Conservation (phyloP, 2,797 vertebrate species). For the Myioborus miniatus region DNA sequence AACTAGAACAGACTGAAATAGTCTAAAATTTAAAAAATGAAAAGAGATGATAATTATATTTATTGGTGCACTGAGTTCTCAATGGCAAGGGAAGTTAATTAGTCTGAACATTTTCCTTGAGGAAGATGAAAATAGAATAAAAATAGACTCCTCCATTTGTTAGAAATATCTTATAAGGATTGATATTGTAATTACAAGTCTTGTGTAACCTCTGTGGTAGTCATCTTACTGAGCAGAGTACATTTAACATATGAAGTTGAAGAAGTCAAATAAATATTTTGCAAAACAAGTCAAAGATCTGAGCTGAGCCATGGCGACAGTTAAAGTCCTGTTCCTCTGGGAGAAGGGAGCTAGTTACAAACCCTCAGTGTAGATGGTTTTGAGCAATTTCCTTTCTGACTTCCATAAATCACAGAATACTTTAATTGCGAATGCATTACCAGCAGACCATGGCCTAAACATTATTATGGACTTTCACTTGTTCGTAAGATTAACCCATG, state of each 20-base stretch:
- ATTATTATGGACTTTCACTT: constrained; percentile 28
- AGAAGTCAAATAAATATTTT: constrained; percentile 33
- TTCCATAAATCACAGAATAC: constrained; percentile 46
- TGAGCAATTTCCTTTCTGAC: constrained; percentile 36
- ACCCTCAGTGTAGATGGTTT: background rate
- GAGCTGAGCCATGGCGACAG: background rate
- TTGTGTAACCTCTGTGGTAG: background rate
- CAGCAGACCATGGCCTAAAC: constrained; percentile 22
- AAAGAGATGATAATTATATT: background rate
- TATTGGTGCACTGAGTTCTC: background rate
- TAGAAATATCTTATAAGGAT: background rate
- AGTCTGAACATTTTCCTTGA: constrained; percentile 7
- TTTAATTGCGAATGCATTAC: constrained; percentile 46
- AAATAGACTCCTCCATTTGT: constrained; percentile 6
- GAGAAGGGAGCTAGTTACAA: background rate
- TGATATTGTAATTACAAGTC: background rate
- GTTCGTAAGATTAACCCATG: background rate
- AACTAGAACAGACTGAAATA: background rate
- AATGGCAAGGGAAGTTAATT: background rate
- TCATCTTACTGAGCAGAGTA: background rate
- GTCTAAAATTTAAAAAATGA: background rate
- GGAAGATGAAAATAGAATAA: constrained; percentile 4
- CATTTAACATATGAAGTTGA: background rate
- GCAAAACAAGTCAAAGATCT: constrained; percentile 30
- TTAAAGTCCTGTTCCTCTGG: background rate